Base-by-base conservation (phyloP, 2,888 invertebrate species). In the Melieria picta region DNA sequence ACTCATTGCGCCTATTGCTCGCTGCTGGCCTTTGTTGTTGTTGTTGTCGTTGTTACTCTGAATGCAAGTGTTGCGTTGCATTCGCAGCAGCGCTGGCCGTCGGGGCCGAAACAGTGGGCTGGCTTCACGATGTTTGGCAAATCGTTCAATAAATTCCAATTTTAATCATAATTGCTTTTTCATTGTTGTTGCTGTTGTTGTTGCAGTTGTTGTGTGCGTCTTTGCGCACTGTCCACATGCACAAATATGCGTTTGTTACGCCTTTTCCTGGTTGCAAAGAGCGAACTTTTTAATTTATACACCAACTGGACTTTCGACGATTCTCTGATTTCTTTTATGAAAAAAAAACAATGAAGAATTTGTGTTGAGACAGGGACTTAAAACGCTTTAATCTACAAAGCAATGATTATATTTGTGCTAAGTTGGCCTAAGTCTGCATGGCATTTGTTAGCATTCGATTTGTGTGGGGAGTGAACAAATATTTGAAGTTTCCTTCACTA, bases 101-200 rank as follows among this genome's bases (percentile, higher is more conserved):
- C 30, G 30, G 46, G 13, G 16, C 10, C 42, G 47, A 10, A 52
- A 62, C 48, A 30, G 71, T 71, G 69, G 73, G 73, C 73, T 64
- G 75, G 71, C 43, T 57, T 48, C 71, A 67, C 69, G 72, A 69
- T 71, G 74, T 77, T 76, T 76, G 77, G 69, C 73, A 75, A 78
- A 75, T 77, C 79, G 77, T 78, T 77, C 76, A 78, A 79, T 78
- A 78, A 78, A 78, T 78, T 79, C 74, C 76, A 76, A 77, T 76
- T 78, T 78, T 76, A 76, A 78, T 79, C 78, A 79, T 78, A 77
- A 78, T 79, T 78, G 76, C 78, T 73, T 72, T 58, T 72, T 64
- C 64, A 47, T 58, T 64, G 42, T 50, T 58, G 57, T 52, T 16
- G n/a, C 42, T 58, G 7, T 55, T 56, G 43, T 61, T 7, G 11